These are phyloP conservation scores for Pseudopodoces humilis DNA, from an alignment of 2,113 vertebrate species.

Conservation along the genomic window DNA sequence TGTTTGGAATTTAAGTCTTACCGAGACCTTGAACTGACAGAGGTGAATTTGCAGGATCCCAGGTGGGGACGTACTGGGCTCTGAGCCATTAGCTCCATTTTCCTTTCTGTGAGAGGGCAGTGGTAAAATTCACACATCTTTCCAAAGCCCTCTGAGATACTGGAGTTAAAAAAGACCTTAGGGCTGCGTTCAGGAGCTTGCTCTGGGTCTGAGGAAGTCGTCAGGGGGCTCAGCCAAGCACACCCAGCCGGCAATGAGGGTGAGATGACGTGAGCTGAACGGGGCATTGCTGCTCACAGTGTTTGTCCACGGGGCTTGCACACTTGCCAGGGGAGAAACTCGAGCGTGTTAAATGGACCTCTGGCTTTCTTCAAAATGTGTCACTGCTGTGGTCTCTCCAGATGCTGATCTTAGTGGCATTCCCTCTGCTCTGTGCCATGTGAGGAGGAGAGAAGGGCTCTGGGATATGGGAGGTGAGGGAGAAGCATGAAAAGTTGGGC, in stretches of 20 bases:
- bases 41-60: neutral
- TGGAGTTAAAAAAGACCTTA: neutral
- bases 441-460: neutral
- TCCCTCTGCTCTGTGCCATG: neutral
- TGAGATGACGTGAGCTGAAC: neutral
- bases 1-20: neutral
- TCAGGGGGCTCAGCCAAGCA: neutral
- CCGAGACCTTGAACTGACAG: neutral
- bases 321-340: neutral
- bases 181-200: neutral
- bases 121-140: neutral
- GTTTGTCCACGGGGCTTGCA: neutral
- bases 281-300: neutral
- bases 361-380: neutral
- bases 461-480: neutral
- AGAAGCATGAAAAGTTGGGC: neutral
- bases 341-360: neutral
- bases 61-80: fast-evolving
- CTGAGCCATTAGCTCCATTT: neutral
- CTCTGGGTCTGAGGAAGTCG: neutral
- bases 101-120: neutral
- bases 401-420: neutral
- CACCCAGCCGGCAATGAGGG: fast-evolving
- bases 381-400: neutral
- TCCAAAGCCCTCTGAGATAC: neutral